Evolutionary conservation across 2,113 vertebrate species (phyloP), one percentile per base, ranked within the genome.

Genomic region (Dicentrarchus labrax): DNA sequence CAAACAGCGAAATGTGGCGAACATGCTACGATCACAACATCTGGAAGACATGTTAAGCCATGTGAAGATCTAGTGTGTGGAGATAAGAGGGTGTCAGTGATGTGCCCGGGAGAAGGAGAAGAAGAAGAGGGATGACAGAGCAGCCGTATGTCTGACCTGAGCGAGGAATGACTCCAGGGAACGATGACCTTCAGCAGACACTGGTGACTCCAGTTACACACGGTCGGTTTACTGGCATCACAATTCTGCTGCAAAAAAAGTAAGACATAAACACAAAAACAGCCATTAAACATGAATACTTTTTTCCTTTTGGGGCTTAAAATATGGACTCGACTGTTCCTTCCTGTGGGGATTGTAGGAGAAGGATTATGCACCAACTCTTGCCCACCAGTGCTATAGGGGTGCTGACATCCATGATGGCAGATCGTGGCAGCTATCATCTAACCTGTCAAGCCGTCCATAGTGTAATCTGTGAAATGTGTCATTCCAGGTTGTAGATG

Each of bases 81-180:
- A 85, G 72, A 84, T 88, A 72, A 64, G 48, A 76, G 71, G 47
- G 82, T 68, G 77, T 86, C 83, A 74, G 85, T 59, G 86, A 83
- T 62, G 86, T 80, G 76, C 91, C 81, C 72, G 36, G n/a, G 73
- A 82, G 78, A 54, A 51, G 62, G 82, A 17, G 72, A 80, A 53
- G 68, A 81, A 73, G 67, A 88, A 88, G 91, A 92, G 77, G 80
- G 83, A 90, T 89, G 90, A 88, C 86, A 91, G 30, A 30, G 91
- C 80, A 80, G 83, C 62, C 54, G 79, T 36, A 71, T 90, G 80
- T 83, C 92, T 97, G 95, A 94, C 92, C 94, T 36, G 53, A 83
- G 62, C 21, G 16, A 84, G 87, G 60, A 86, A 77, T 8, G 24
- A 88, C 92, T 91, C 90, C 30, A 13, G 92, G 91, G 92, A 93